Base-by-base conservation (phyloP, 2,888 invertebrate species). In the Lasioglossum zephyrum region DNA sequence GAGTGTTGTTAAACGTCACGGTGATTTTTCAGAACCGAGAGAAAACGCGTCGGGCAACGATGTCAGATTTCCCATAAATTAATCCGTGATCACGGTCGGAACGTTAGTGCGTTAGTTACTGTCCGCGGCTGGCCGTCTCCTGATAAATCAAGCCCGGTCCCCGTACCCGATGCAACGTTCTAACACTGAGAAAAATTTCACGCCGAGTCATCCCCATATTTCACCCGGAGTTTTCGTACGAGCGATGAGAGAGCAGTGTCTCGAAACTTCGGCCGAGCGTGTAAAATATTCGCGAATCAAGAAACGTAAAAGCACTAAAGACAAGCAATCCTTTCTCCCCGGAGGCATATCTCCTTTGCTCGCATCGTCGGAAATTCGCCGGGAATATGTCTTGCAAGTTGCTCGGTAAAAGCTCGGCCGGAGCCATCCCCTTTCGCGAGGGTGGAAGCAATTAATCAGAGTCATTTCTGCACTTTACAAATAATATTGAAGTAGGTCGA, bases 41-140 rank as follows among this genome's bases (percentile, higher is more conserved):
- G 31, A 47, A 47, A 74, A 83, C 26, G 44, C 18, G 5, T 5
- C 18, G 18, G 49, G n/a, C 22, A 18, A 44, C 70, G 26, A 57
- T 31, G 82, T 79, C 79, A 57, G 82, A 79, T 73, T 49, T 36
- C 53, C 73, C 36, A 85, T 83, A 83, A 85, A 85, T 85, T 83
- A 83, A 83, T 83, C 77, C 57, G 9, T 44, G 85, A 73, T 79
- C 57, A 31, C 41, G 57, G 72, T 16, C 36, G 49, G 31, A 11
- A 4, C 47, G 77, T 44, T n/a, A 11, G 4, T 66, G 84, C 47
- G 73, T 85, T 85, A 83, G 83, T 83, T 79, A 73, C 84, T 63
- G 85, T 85, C 84, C 77, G 36, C 77, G 18, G 41, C 53, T n/a
- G 39, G 9, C n/a, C 31, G 74, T 18, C 57, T 72, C 73, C 79